phyloP scores from a whole-genome alignment of 2,113 vertebrate genomes.

The Spilogale gracilis region DNA sequence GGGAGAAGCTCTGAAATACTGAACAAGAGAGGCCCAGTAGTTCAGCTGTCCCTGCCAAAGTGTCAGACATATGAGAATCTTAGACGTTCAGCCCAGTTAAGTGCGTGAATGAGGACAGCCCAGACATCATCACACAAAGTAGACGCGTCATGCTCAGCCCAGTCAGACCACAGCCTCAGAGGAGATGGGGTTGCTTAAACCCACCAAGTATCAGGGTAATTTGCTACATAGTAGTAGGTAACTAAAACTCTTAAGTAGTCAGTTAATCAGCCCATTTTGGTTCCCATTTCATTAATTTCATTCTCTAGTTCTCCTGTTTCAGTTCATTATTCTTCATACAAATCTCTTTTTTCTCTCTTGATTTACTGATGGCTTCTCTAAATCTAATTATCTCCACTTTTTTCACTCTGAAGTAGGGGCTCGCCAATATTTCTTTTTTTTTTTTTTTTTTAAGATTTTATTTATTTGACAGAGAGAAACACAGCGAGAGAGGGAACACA shows the following conservation, averaged over 20 bases:
- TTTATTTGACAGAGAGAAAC: no score
- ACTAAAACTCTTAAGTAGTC: neutral
- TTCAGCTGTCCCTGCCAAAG: neutral
- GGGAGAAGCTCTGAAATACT: neutral
- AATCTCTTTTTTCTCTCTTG: constrained; percentile 14
- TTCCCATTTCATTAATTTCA: neutral
- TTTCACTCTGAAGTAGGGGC: neutral
- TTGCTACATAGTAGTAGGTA: neutral
- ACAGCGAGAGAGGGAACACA: no score
- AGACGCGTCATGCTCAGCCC: neutral
- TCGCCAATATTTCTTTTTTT: neutral
- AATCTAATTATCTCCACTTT: constrained; percentile 7
- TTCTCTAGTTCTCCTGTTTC: constrained; percentile 38
- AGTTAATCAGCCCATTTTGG: neutral
- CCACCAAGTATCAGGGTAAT: neutral
- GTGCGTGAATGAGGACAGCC: neutral
- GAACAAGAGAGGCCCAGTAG: neutral
- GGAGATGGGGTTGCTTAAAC: neutral
- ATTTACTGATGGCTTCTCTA: constrained; percentile 28
- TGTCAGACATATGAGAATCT: neutral
- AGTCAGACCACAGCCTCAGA: neutral
- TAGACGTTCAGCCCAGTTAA: neutral
- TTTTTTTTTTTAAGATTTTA: no score
- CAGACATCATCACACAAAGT: neutral
- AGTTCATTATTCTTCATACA: constrained; percentile 10